Evolutionary conservation across 2,797 vertebrate genomes (phyloP), one percentile per base, ranked within the genome.

Genomic region (Malacoraja senta): DNA sequence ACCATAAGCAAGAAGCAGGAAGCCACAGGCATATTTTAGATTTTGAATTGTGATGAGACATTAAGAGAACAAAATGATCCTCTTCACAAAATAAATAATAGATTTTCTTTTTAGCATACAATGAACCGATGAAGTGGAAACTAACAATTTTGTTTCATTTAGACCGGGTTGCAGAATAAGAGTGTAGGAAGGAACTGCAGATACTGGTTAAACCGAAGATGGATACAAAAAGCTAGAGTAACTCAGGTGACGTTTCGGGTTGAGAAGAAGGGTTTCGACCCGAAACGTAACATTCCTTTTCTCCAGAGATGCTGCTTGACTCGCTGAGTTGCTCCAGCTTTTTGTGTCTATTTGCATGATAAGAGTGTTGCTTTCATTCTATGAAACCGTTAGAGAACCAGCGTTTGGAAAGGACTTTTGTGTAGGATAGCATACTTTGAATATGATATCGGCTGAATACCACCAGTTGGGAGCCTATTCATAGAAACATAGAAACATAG

Each of bases 41-140:
- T 35, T 17, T 68, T 88, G 61, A 35, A 35, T n/a, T 88, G 32
- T 88, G 84, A 88, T 68, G 84, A 35, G 58, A 65, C n/a, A 17
- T 68, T 88, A 88, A 68, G 63, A 88, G 63, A n/a, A 88, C 17
- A 68, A 88, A 88, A 68, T 35, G 65, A 68, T 88, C 65, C n/a
- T 65, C 58, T 86, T 88, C 53, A 7, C 58, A 63, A 63, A 58
- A 58, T 15, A n/a, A 32, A 13, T n/a, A 65, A 61, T 12, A 21
- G n/a, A 65, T 83, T 0, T 61, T 79, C 19, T 15, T 68, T 88
- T 88, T 35, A 86, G 68, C 68, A 15, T 71, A 88, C 8, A 61
- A 65, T 19, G 32, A 68, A n/a, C 61, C 65, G 63, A 68, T 88
- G 63, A 88, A 68, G 84, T 88, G n/a, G 3, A 88, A 17, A 12